These are phyloP conservation scores for Metaphire vulgaris DNA, from an alignment of 1,140 invertebrate genomes.

Conservation along the genomic window DNA sequence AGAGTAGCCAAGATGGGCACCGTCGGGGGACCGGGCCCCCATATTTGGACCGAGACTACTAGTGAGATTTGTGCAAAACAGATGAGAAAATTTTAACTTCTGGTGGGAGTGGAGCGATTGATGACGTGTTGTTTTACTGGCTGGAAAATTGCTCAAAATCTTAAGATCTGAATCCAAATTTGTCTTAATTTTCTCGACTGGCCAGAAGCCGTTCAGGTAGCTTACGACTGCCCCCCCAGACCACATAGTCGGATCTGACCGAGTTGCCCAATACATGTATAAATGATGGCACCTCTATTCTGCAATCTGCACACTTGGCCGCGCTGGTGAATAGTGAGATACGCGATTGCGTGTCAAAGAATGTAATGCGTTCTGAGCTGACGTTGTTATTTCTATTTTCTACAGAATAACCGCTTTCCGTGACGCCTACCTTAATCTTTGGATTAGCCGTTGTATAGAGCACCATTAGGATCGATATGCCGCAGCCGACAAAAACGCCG, in stretches of 20 bases:
- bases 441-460: background rate
- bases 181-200: no score
- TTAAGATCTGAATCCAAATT: no score
- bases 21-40: background rate
- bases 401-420: background rate
- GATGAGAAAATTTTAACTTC: no score
- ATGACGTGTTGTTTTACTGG: no score
- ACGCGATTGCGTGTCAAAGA: background rate
- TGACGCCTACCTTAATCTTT: background rate
- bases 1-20: background rate
- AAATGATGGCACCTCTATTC: background rate
- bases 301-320: background rate
- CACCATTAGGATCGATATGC: background rate
- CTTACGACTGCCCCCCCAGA: no score
- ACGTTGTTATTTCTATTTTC: background rate
- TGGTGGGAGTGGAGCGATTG: no score
- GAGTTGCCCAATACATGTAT: background rate
- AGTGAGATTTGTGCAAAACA: no score
- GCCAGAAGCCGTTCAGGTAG: no score
- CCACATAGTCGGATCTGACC: no score
- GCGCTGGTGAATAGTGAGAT: background rate
- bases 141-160: no score
- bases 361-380: background rate
- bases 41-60: no score
- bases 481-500: background rate